phyloP scores from a whole-genome alignment of 2,888 invertebrate genomes.

The Agonum fuliginosum region DNA sequence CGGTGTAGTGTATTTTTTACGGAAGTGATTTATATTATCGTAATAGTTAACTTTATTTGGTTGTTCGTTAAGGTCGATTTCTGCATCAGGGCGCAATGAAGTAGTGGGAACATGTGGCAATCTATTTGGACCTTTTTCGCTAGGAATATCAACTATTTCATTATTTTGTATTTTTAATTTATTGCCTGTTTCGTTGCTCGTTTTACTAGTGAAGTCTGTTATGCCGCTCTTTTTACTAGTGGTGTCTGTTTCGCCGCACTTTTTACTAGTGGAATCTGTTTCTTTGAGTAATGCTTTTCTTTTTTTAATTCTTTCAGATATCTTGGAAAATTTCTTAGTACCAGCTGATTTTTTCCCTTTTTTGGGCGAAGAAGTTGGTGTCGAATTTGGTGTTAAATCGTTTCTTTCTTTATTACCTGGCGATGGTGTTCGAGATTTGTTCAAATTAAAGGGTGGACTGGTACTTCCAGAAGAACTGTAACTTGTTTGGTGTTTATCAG shows the following conservation, averaged over 20 bases:
- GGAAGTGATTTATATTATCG: conserved; percentile 73
- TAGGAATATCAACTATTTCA: conserved; percentile 12
- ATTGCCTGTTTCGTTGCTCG: not conserved
- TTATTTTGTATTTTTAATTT: not conserved
- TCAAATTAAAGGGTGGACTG: not conserved
- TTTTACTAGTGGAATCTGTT: conserved; percentile 4
- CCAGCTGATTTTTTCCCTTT: conserved; percentile 57
- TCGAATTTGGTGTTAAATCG: not conserved
- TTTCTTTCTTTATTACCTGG: not conserved
- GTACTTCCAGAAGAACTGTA: not conserved
- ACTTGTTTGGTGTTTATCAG: not conserved
- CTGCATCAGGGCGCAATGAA: not conserved
- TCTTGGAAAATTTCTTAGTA: conserved; percentile 34
- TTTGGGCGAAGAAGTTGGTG: not conserved
- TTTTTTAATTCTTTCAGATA: not conserved
- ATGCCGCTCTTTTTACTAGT: not conserved
- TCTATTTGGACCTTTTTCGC: not conserved
- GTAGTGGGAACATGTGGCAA: conserved; percentile 49
- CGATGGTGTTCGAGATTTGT: not conserved
- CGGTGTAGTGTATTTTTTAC: conserved; percentile 68
- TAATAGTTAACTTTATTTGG: conserved; percentile 71
- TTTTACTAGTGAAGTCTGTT: too few relatives aligned
- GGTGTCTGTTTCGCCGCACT: not conserved
- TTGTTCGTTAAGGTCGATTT: not conserved
- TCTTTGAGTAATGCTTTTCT: conserved; percentile 48